phyloP scores from a whole-genome alignment of 2,888 invertebrate species.

The Melitaea athalia region DNA sequence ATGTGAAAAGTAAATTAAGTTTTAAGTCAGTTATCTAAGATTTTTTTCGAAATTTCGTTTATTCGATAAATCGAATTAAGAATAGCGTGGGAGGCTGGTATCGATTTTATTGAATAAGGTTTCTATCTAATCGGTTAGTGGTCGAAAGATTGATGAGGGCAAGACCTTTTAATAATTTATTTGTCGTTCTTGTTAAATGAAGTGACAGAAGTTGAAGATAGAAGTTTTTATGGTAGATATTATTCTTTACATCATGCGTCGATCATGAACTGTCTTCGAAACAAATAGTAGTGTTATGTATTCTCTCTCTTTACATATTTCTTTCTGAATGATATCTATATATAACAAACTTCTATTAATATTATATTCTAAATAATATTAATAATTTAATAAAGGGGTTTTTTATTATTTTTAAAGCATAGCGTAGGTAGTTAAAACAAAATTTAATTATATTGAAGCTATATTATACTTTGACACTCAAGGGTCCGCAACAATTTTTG shows the following conservation, averaged over 20 bases:
- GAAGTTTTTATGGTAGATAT: neutral
- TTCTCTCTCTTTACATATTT: too few relatives aligned
- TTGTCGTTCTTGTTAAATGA: constrained; percentile 16
- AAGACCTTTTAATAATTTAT: constrained; percentile 57
- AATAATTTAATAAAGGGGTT: too few relatives aligned
- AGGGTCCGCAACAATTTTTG: constrained; percentile 11
- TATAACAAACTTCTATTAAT: too few relatives aligned
- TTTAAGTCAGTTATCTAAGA: constrained; percentile 48
- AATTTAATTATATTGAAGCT: constrained; percentile 9
- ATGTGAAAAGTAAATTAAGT: constrained; percentile 51
- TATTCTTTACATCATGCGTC: neutral
- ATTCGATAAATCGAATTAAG: constrained; percentile 49
- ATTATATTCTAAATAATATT: too few relatives aligned
- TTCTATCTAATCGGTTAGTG: constrained; percentile 74
- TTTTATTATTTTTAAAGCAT: too few relatives aligned
- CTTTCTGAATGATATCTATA: too few relatives aligned
- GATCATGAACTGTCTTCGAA: too few relatives aligned
- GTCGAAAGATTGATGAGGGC: constrained; percentile 66
- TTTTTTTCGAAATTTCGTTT: constrained; percentile 33
- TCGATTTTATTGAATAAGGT: constrained; percentile 59
- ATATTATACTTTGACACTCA: constrained; percentile 14
- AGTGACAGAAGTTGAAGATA: neutral
- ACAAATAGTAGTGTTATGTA: too few relatives aligned
- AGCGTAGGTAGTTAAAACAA: neutral
- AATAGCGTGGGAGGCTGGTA: constrained; percentile 61